Evolutionary conservation across 2,797 vertebrate species (phyloP).

Genomic region (Choloepus didactylus): DNA sequence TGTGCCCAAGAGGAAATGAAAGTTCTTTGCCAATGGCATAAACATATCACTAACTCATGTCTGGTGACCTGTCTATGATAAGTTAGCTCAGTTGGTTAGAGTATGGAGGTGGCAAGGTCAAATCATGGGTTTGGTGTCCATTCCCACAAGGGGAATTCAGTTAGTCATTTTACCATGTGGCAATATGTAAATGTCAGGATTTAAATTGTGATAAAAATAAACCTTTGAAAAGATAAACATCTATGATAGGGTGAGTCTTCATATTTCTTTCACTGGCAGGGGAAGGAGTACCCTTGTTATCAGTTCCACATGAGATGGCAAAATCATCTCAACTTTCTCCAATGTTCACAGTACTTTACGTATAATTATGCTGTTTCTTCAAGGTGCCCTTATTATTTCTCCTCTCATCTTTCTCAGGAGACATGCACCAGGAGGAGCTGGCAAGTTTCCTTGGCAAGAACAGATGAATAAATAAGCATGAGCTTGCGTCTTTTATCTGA

Average conservation of each 20-base stretch:
- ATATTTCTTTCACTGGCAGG: constrained; percentile 17
- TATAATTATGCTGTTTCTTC: constrained; percentile 77
- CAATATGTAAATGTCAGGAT: constrained; percentile 10
- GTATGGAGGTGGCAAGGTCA: not conserved
- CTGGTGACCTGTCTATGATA: not conserved
- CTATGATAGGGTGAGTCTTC: not conserved
- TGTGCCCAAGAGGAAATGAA: not conserved
- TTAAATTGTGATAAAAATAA: constrained; percentile 40
- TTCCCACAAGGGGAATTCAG: not conserved
- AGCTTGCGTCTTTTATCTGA: constrained; percentile 72
- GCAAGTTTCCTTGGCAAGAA: constrained; percentile 76
- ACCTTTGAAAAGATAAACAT: not conserved
- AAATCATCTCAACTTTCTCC: constrained; percentile 56
- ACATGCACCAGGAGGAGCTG: constrained; percentile 60
- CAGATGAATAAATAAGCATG: constrained; percentile 76
- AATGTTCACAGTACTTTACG: constrained; percentile 44
- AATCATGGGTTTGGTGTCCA: constrained; percentile 50
- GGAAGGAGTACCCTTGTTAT: constrained; percentile 56
- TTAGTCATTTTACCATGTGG: constrained; percentile 26
- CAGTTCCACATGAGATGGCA: constrained; percentile 74
- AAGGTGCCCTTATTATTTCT: constrained; percentile 82
- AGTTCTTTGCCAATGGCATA: not conserved
- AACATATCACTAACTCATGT: not conserved
- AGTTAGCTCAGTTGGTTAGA: not conserved
- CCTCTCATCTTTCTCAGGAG: constrained; percentile 75